phyloP scores from a whole-genome alignment of 2,888 invertebrate species.

The Frankliniella intonsa region DNA sequence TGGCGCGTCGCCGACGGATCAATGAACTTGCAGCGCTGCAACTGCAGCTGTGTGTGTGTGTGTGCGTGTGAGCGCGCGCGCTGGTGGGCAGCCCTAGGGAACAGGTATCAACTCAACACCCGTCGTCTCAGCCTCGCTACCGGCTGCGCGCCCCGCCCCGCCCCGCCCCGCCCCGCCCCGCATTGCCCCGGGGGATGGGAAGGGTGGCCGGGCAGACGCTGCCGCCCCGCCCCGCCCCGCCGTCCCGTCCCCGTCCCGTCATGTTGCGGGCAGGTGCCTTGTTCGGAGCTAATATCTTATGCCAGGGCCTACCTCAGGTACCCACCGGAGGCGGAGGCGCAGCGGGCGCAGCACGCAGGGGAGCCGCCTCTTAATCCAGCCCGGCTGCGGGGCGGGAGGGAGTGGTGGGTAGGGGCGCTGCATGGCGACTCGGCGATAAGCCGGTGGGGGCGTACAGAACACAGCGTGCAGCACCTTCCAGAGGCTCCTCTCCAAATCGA shows the following conservation, averaged over 20 bases:
- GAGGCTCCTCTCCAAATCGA: no score
- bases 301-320: background rate
- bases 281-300: conserved; percentile 19
- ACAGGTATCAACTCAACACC: background rate
- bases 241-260: background rate
- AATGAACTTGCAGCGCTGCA: no score
- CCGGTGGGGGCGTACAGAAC: no score
- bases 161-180: background rate
- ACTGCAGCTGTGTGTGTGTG: no score
- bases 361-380: background rate
- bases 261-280: conserved; percentile 21
- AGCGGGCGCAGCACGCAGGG: background rate
- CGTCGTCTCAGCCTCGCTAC: background rate
- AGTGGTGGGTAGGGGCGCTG: no score
- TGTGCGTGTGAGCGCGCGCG: no score
- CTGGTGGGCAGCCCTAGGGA: no score
- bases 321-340: no score
- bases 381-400: no score
- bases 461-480: no score
- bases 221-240: background rate
- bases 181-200: background rate
- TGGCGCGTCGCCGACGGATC: no score
- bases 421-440: no score
- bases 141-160: background rate
- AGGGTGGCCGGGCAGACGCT: background rate